Evolutionary conservation across 2,113 vertebrate genomes (phyloP).

Genomic region (Hemichromis elongatus): DNA sequence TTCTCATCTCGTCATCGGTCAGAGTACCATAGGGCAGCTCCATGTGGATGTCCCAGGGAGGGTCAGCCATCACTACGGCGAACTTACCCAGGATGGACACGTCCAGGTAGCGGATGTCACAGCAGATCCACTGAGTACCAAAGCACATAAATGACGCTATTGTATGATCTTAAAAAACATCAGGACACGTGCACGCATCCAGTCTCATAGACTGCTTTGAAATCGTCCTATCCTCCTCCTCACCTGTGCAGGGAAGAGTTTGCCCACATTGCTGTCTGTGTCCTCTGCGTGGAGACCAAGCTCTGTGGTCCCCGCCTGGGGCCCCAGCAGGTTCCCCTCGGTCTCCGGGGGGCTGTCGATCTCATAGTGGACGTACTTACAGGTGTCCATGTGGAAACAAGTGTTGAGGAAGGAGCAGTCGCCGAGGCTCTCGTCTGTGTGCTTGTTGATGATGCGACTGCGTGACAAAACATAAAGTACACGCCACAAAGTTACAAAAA

Average conservation of each 20-base stretch:
- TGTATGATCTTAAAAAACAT: background rate
- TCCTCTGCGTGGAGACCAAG: conserved; percentile 76
- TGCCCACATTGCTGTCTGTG: conserved; percentile 80
- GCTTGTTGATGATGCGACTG: conserved; percentile 91
- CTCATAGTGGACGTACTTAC: conserved; percentile 93
- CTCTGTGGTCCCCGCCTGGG: conserved; percentile 70
- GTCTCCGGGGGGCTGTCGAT: conserved; percentile 83
- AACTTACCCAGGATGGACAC: conserved; percentile 93
- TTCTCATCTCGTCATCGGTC: conserved; percentile 93
- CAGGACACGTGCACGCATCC: fast-evolving
- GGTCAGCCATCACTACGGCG: conserved; percentile 93
- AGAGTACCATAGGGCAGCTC: conserved; percentile 91
- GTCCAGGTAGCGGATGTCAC: conserved; percentile 90
- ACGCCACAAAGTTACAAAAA: background rate
- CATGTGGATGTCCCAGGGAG: conserved; percentile 97
- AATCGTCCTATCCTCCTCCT: background rate
- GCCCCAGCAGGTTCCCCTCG: conserved; percentile 68
- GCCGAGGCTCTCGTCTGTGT: conserved; percentile 89
- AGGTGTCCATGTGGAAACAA: conserved; percentile 95
- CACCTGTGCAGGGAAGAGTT: conserved; percentile 89
- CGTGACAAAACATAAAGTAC: background rate
- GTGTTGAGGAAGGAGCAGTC: conserved; percentile 95
- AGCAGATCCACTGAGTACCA: conserved; percentile 85
- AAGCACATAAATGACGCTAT: background rate
- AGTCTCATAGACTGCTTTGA: background rate